A percentile compares a stretch with the other conserved stretches of the same genome.
Conservation (phyloP, 1,140 invertebrate genomes). For the Papilio helenus region DNA sequence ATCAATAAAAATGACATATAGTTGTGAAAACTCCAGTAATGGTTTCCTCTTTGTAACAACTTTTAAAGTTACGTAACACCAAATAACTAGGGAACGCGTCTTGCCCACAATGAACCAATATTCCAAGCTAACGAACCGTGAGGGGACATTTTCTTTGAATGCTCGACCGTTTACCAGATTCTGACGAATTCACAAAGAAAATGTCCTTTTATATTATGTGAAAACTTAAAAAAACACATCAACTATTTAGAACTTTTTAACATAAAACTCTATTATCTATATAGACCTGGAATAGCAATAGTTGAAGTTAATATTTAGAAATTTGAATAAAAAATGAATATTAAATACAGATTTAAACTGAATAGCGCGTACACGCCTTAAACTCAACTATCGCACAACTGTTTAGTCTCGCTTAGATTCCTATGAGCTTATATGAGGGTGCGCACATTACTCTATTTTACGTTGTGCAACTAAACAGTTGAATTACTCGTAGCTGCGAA, state of each 20-base stretch:
- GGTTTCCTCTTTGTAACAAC: not conserved
- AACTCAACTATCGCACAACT: too few species aligned
- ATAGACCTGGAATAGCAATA: too few species aligned
- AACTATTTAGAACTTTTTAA: not conserved
- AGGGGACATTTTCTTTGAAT: conserved; percentile 46
- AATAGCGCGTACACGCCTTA: too few species aligned
- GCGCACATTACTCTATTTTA: too few species aligned
- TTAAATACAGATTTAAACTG: too few species aligned
- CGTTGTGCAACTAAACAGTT: too few species aligned
- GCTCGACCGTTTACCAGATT: conserved; percentile 49
- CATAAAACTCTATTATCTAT: not conserved
- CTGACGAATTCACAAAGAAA: conserved; percentile 52
- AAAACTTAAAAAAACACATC: not conserved
- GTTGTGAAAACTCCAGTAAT: not conserved
- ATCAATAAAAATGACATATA: not conserved
- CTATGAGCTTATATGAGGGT: too few species aligned
- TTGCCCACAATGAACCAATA: conserved; percentile 52
- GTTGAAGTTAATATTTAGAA: too few species aligned
- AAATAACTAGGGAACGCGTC: conserved; percentile 40
- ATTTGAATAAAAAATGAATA: too few species aligned
- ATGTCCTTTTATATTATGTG: not conserved
- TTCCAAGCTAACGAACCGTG: conserved; percentile 55
- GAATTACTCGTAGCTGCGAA: too few species aligned
- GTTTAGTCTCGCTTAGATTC: too few species aligned
- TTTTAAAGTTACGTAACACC: conserved; percentile 27